Evolutionary conservation across 2,888 invertebrate species (phyloP).

Genomic region (Parnassius smintheus): DNA sequence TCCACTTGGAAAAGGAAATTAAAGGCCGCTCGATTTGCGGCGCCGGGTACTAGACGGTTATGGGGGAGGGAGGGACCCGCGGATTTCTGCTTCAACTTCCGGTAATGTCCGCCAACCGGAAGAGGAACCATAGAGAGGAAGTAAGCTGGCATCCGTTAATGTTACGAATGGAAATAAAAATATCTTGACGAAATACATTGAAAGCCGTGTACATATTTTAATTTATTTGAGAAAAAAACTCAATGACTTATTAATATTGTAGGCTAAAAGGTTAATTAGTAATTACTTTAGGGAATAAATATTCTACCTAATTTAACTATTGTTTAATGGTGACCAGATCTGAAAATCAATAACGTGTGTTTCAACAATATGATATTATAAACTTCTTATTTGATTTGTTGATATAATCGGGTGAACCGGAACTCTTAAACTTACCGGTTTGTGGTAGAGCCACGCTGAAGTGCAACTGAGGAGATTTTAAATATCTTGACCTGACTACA

Average conservation of each 20-base stretch:
- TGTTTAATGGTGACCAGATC: too few relatives aligned
- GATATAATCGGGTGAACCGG: too few relatives aligned
- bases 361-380: too few relatives aligned
- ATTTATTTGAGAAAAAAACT: background rate
- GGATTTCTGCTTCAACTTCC: conserved; percentile 66
- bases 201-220: background rate
- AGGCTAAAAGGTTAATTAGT: too few relatives aligned
- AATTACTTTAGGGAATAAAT: too few relatives aligned
- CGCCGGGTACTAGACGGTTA: conserved; percentile 60
- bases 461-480: too few relatives aligned
- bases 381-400: too few relatives aligned
- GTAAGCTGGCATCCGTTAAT: conserved; percentile 19
- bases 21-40: conserved; percentile 63
- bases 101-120: conserved; percentile 54
- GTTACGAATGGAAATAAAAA: conserved; percentile 9
- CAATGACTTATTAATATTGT: background rate
- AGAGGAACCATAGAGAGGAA: conserved; percentile 44
- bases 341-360: too few relatives aligned
- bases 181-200: background rate
- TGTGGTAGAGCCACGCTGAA: too few relatives aligned
- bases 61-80: conserved; percentile 46
- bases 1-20: conserved; percentile 71
- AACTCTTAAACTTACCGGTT: too few relatives aligned
- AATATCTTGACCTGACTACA: conserved; percentile 18
- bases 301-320: too few relatives aligned